Evolutionary conservation across 2,113 vertebrate genomes (phyloP), one percentile per base, ranked within the genome.

Genomic region (Philantomba maxwellii): DNA sequence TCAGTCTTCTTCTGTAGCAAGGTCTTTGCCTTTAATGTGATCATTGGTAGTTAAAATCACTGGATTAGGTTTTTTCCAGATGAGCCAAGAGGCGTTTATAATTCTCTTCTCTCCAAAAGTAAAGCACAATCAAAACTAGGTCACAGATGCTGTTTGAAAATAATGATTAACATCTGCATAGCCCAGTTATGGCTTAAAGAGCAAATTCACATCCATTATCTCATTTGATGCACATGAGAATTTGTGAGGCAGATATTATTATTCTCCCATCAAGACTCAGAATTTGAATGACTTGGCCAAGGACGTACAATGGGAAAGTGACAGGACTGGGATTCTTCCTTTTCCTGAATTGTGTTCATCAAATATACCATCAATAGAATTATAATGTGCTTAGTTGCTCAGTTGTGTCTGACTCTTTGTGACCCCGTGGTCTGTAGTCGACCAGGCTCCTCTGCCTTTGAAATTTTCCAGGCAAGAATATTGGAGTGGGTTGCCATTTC

Each of bases 71-170:
- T 95, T 82, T 28, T 49, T 83, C 94, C 77, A 85, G 78, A 96
- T 58, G 70, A 91, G 85, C 92, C 82, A 86, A 90, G 92, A 92
- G 81, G 91, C 80, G 33, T 97, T 95, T 94, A 70, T 57, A 88
- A 97, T 51, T 47, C 70, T 91, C 73, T 93, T 85, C 96, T 95
- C 77, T 97, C 90, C 77, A 82, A 78, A 87, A 96, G 96, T 57
- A 95, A 97, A 94, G 92, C 96, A 94, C 98, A 94, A 70, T 86
- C 92, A 92, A 95, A 98, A 97, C 94, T 95, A 95, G 97, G 98
- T 96, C 96, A 92, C 96, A 96, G 95, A 97, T 95, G 96, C 87
- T 62, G 43, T 78, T 91, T 88, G 94, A 93, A 95, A 97, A 92
- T 96, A 97, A 96, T 95, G 95, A 83, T 94, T 91, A 91, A 94